Base-by-base conservation (phyloP, 2,888 invertebrate species). In the Latrodectus elegans region DNA sequence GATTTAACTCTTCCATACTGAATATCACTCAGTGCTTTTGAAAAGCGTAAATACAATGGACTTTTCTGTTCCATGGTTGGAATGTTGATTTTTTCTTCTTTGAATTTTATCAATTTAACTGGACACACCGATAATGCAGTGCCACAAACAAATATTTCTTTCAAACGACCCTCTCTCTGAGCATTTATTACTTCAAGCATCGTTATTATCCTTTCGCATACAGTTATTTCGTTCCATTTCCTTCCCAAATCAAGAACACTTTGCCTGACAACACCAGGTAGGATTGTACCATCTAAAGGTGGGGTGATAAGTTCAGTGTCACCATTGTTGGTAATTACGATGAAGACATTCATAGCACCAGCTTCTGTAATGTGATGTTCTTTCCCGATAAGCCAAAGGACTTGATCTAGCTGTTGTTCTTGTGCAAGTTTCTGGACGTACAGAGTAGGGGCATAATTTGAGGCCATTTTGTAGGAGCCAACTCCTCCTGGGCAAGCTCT, bases 61-160 rank as follows among this genome's bases (percentile, higher is more conserved):
- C 95, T 94, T 12, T 94, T 91, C 90, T 95, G 95, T 90, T 95
- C 94, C 91, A 93, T 92, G 8, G 93, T 93, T 3, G 94, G 93
- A 75, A 94, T 93, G 9, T 91, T 79, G 70, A 93, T 90, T 85
- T 92, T 91, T 88, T 93, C 93, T 4, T 95, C 96, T 52, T 73
- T 91, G 92, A 96, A 99, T 81, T 95, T 94, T 88, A 99, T 96
- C 88, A 95, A 94, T 86, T 95, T 95, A 82, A 99, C 95, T 0
- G 99, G 99, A 91, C 96, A 97, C 17, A 99, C 96, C 74, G 98
- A 94, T 91, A 97, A 97, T 0, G 99, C 99, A 22, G 99, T 99
- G 80, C 99, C 99, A n/a, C 97, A 95, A 84, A 99, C 99, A 92
- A 99, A 99, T 92, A 99, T 94, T 93, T 99, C 99, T 90, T 97